A percentile compares a stretch with the other conserved stretches of the same genome.
Conservation (phyloP, 1,140 invertebrate species). For the Psilanteris sp. region DNA sequence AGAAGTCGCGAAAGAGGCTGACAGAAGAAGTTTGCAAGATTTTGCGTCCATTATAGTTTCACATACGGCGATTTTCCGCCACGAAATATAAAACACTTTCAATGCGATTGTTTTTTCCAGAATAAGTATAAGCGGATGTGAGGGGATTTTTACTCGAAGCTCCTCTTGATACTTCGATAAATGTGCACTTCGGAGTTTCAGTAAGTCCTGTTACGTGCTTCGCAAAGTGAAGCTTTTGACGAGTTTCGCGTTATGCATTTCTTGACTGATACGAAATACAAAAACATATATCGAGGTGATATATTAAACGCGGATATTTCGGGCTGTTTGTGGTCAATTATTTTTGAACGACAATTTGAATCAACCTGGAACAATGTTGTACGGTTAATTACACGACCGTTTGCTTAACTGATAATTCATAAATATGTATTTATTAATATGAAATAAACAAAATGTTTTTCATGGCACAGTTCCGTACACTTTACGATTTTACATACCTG, state of each 20-base stretch:
- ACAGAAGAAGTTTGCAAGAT: conserved; percentile 46
- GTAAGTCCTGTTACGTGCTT: conserved; percentile 55
- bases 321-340: background rate
- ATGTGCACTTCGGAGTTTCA: conserved; percentile 49
- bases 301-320: no score
- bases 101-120: conserved; percentile 60
- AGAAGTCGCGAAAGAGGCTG: conserved; percentile 25
- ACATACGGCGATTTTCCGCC: conserved; percentile 36
- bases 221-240: conserved; percentile 55
- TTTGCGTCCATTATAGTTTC: conserved; percentile 45
- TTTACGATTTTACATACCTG: no score
- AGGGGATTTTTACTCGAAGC: conserved; percentile 52
- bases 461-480: no score
- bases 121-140: conserved; percentile 52
- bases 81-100: conserved; percentile 62
- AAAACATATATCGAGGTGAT: background rate
- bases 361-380: no score
- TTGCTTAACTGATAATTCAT: no score
- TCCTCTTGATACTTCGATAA: conserved; percentile 56
- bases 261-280: conserved; percentile 11
- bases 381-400: no score
- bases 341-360: background rate
- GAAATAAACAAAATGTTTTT: no score
- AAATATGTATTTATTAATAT: no score
- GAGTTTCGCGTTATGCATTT: conserved; percentile 27